Evolutionary conservation across 2,888 invertebrate genomes (phyloP), one percentile per base, ranked within the genome.

Genomic region (Cecidostiba fungosa): DNA sequence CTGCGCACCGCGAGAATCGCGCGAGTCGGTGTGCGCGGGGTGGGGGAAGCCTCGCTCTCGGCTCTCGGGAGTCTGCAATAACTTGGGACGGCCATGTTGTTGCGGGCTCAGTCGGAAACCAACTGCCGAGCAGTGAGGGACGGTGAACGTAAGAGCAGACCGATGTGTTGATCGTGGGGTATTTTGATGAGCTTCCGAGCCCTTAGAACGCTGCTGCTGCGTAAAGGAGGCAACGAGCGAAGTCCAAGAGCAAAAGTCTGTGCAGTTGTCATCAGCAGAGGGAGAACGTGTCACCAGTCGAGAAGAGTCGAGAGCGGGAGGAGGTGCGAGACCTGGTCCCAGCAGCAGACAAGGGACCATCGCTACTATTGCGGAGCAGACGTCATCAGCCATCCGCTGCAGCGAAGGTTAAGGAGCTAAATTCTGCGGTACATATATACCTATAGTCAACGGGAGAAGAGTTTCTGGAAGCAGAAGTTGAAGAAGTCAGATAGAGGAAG

Each of bases 41-140:
- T 54, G 16, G 82, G n/a, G 36, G 12, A 26, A 43, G 72, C 39
- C 29, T 79, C 23, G 66, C 82, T 80, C 70, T 77, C 59, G 70
- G 66, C 62, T 39, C 50, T n/a, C n/a, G n/a, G n/a, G n/a, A n/a
- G n/a, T n/a, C n/a, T n/a, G 36, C 47, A 88, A 85, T 89, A 89
- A 81, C 82, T 74, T 70, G 74, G 54, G 69, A 78, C 88, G 87
- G 90, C 89, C 89, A 89, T 88, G 85, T 90, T 90, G 88, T 5
- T 6, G 66, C 47, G 83, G 73, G 86, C 86, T 92, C 92, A 93
- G 93, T 93, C 92, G 93, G 93, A 92, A 93, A 93, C 92, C 92
- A 93, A 89, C 93, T 92, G 93, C 92, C 92, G 92, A 92, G 92
- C 93, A 93, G 92, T 91, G 91, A 91, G 92, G 93, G 91, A 92